A percentile compares a stretch with the other conserved stretches of the same genome.
phyloP scores from a whole-genome alignment of 2,113 vertebrate genomes.

The Agelaius tricolor region DNA sequence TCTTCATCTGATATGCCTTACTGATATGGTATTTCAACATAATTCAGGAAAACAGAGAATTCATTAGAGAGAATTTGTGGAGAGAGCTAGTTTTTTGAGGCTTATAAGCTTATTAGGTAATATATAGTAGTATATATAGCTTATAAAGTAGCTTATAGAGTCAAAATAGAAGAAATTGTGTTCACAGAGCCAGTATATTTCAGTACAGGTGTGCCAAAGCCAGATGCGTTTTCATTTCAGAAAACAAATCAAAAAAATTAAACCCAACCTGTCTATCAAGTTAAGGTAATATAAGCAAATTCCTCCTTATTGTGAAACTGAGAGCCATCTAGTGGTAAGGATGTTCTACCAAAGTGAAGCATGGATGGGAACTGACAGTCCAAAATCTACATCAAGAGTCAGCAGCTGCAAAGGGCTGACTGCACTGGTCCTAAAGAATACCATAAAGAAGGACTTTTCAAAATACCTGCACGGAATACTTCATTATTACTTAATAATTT shows the following conservation, averaged over 20 bases:
- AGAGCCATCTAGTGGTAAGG: slow-evolving; percentile 66
- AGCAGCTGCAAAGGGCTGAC: background rate
- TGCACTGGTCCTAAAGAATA: background rate
- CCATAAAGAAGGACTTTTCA: background rate
- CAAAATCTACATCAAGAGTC: fast-evolving
- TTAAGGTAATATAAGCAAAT: background rate
- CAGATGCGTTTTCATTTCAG: background rate
- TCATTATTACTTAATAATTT: background rate
- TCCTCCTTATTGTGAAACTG: background rate
- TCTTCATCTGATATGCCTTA: background rate
- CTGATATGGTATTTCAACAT: background rate
- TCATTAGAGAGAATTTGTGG: background rate
- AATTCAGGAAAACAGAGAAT: background rate
- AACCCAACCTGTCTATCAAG: background rate
- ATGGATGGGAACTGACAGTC: background rate
- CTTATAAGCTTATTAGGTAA: background rate
- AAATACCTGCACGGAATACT: background rate
- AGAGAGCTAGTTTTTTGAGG: background rate
- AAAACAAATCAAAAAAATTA: background rate
- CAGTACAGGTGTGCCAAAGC: background rate
- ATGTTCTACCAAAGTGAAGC: background rate
- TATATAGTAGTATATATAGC: too few species aligned
- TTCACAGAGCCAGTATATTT: background rate
- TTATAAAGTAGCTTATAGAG: background rate
- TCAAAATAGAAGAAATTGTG: background rate